phyloP scores from a whole-genome alignment of 2,888 invertebrate species.

The Bellardia bayeri region DNA sequence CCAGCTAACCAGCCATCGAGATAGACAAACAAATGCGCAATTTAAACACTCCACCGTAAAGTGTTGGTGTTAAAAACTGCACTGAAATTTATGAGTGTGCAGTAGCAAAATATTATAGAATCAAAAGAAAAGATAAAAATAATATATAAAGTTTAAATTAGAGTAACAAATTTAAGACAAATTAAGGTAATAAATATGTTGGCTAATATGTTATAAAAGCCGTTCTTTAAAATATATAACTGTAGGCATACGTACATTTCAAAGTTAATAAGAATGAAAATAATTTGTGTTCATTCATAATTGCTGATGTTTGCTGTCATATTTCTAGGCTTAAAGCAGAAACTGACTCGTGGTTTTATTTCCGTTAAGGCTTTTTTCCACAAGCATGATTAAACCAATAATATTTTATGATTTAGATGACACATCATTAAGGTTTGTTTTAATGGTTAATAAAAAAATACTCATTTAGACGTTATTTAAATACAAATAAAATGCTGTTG shows the following conservation, averaged over 20 bases:
- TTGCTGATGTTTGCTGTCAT: background rate
- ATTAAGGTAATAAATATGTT: constrained; percentile 50
- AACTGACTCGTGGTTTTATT: constrained; percentile 7
- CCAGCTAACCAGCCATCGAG: constrained; percentile 16
- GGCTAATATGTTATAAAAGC: background rate
- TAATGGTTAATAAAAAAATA: constrained; percentile 5
- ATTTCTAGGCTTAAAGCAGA: background rate
- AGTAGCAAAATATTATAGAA: constrained; percentile 49
- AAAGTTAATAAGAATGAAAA: background rate
- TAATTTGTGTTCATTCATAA: background rate
- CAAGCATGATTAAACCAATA: constrained; percentile 38
- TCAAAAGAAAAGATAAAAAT: background rate
- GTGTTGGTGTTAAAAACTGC: constrained; percentile 58
- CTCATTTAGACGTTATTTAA: constrained; percentile 38
- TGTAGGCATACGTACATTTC: constrained; percentile 5
- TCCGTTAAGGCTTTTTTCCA: constrained; percentile 25
- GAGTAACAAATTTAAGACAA: constrained; percentile 62
- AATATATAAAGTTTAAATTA: constrained; percentile 43
- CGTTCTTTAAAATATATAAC: background rate
- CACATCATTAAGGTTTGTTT: constrained; percentile 45
- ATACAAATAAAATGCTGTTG: constrained; percentile 25
- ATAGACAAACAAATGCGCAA: constrained; percentile 32
- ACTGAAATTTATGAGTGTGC: constrained; percentile 58
- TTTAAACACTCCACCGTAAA: constrained; percentile 34
- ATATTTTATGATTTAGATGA: constrained; percentile 56